A percentile compares a stretch with the other conserved stretches of the same genome.
Conservation (phyloP, 2,888 invertebrate genomes). For the Tenthredo amoena region DNA sequence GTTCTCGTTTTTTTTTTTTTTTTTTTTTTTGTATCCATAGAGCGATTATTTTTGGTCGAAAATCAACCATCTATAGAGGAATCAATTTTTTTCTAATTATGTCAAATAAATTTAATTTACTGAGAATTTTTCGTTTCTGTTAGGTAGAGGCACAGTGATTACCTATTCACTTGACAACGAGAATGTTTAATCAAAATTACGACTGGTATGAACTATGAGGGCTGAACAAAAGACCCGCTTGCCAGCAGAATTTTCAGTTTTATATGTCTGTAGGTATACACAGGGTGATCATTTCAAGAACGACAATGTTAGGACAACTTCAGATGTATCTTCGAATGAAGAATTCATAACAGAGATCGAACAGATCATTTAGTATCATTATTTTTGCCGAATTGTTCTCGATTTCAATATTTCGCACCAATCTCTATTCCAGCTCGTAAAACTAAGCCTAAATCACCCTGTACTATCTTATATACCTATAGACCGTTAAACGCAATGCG, state of each 20-base stretch:
- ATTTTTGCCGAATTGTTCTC: background rate
- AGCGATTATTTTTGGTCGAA: too few species aligned
- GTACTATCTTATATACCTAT: background rate
- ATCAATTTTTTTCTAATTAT: too few species aligned
- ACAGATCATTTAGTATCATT: background rate
- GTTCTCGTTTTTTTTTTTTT: too few species aligned
- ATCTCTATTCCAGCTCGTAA: background rate
- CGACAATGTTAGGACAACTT: background rate
- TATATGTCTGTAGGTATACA: background rate
- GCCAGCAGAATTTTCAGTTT: background rate
- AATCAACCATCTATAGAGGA: too few species aligned
- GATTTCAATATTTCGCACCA: background rate
- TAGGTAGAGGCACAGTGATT: background rate
- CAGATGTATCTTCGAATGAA: background rate
- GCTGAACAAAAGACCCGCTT: slow-evolving; percentile 30
- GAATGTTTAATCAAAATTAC: slow-evolving; percentile 5
- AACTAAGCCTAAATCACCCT: background rate
- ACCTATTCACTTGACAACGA: background rate
- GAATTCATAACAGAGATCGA: background rate
- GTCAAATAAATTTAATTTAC: too few species aligned
- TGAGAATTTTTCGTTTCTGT: too few species aligned
- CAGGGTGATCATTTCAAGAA: background rate
- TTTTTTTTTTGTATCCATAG: too few species aligned
- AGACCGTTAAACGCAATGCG: background rate
- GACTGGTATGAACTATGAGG: slow-evolving; percentile 4